These are phyloP conservation scores for Coracopsis vasa DNA, from an alignment of 2,113 vertebrate genomes.

Conservation along the genomic window DNA sequence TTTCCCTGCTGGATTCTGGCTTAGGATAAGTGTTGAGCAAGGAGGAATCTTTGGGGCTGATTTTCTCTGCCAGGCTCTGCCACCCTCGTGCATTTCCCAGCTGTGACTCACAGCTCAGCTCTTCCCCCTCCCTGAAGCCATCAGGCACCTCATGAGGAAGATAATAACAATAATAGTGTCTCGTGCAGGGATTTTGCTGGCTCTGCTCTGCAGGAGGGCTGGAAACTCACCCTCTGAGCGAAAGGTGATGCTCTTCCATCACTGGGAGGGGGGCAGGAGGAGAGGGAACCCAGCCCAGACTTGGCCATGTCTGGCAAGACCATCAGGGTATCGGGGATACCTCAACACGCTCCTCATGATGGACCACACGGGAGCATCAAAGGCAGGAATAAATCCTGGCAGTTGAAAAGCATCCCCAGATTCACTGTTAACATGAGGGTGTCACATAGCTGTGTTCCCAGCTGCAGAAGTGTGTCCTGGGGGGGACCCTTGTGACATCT, in stretches of 20 bases:
- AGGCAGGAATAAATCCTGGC: background rate
- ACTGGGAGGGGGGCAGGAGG: background rate
- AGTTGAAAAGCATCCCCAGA: background rate
- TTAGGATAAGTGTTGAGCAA: background rate
- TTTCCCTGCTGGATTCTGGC: background rate
- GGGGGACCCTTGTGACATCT: background rate
- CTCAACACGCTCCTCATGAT: accelerated
- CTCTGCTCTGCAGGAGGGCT: background rate
- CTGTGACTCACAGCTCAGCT: slow-evolving; percentile 11
- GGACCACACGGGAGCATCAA: background rate
- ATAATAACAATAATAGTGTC: background rate
- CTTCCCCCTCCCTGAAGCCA: background rate
- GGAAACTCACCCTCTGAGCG: background rate
- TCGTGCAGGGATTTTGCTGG: background rate
- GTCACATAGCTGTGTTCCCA: background rate
- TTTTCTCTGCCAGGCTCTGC: background rate
- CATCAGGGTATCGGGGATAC: accelerated
- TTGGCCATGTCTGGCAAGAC: background rate
- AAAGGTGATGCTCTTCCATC: background rate
- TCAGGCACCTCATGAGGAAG: background rate
- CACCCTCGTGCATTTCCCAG: background rate
- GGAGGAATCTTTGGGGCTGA: background rate
- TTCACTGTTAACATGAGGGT: accelerated
- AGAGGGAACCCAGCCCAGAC: background rate
- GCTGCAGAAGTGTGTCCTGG: background rate